These are phyloP conservation scores for Bos indicus DNA, from an alignment of 2,113 vertebrate species.

Conservation along the genomic window DNA sequence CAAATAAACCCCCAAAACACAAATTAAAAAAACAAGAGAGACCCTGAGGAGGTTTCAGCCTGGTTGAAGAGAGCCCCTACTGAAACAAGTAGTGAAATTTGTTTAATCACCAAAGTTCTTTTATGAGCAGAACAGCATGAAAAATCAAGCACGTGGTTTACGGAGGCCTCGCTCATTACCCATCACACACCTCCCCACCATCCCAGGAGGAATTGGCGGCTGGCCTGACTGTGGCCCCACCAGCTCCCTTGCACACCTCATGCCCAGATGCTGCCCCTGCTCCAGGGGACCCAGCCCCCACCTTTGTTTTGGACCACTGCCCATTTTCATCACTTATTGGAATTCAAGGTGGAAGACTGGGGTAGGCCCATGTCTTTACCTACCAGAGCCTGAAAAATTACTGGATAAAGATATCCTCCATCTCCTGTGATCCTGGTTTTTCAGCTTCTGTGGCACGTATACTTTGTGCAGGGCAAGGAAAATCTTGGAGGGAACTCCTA, in stretches of 20 bases:
- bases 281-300: background rate
- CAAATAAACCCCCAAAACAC: background rate
- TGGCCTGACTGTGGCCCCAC: background rate
- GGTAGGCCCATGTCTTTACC: background rate
- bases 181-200: fast-evolving
- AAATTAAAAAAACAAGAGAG: fast-evolving
- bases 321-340: background rate
- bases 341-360: background rate
- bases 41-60: background rate
- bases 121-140: background rate
- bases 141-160: background rate
- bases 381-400: background rate
- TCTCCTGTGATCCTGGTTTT: background rate
- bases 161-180: background rate
- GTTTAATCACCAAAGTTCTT: background rate
- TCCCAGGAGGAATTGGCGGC: background rate
- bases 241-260: too few species aligned
- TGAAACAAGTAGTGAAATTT: background rate
- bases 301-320: background rate
- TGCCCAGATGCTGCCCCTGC: background rate
- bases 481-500: background rate
- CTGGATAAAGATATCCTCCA: background rate
- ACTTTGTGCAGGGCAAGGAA: background rate
- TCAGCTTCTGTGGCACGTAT: background rate
- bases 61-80: background rate